Percentiles rank a stretch among this genome's conserved stretches.
Evolutionary conservation across 2,797 vertebrate genomes (phyloP).

Genomic region (Steatocranus sp.): DNA sequence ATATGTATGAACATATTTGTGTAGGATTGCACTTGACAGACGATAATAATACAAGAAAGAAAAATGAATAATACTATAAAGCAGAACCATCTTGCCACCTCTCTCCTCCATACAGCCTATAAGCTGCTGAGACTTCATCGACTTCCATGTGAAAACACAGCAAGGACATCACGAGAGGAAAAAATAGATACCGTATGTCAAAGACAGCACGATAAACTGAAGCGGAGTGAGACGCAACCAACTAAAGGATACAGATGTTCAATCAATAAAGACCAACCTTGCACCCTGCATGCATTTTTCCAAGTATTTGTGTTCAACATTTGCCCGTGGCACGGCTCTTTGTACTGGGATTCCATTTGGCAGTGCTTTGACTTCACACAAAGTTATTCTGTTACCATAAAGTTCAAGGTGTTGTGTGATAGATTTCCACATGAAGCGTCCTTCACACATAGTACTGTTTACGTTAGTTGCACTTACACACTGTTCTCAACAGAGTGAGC

Average conservation of each 20-base stretch:
- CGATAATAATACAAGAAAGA: background rate
- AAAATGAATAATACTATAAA: background rate
- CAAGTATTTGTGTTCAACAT: background rate
- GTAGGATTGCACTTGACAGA: slow-evolving; percentile 9
- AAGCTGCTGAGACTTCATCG: background rate
- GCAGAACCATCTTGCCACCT: background rate
- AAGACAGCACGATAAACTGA: background rate
- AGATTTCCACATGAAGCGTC: slow-evolving; percentile 1
- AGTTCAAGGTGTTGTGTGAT: background rate
- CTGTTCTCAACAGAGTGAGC: background rate
- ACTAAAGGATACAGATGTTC: background rate
- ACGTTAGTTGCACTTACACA: background rate
- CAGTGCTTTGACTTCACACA: background rate
- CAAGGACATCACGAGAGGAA: background rate
- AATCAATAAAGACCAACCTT: background rate
- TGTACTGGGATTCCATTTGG: background rate
- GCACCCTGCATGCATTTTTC: background rate
- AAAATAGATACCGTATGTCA: background rate
- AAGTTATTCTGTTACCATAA: background rate
- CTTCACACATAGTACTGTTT: background rate
- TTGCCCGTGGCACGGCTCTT: background rate
- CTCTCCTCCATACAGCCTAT: slow-evolving; percentile 27
- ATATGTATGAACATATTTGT: background rate
- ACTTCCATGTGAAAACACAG: background rate
- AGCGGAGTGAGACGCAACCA: background rate